Evolutionary conservation across 2,888 invertebrate genomes (phyloP), one percentile per base, ranked within the genome.

Genomic region (Drosophila fulvimacula): DNA sequence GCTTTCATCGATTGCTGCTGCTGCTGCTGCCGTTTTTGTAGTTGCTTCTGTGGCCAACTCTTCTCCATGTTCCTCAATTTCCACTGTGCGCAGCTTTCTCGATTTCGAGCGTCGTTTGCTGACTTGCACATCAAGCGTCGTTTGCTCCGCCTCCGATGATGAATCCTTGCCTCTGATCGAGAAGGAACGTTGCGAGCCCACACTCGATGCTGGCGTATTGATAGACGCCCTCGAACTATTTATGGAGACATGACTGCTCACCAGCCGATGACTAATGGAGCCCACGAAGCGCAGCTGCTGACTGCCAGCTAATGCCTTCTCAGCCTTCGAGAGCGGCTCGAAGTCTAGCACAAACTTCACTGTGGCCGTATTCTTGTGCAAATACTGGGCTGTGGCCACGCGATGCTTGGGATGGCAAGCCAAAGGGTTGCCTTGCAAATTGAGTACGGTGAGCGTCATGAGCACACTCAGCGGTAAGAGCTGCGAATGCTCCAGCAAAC

Each of bases 341-440:
- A 92, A 92, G 87, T 95, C 94, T 38, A 95, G 89, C 48, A 94
- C 89, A 89, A 95, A 95, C 91, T 94, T 93, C 5, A 92, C 93
- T 32, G 93, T 93, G 10, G 93, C 92, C 15, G 94, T 93, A 73
- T 94, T 94, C 65, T 93, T 93, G 87, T 95, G 94, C 49, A 95
- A 91, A 91, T 94, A 94, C 77, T 93, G 93, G 3, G 94, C 93
- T 0, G 94, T 93, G 1, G 93, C 91, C 62, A 92, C 79, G 39
- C 95, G 93, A 89, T 95, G 95, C 44, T 94, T 93, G 1, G 94
- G 93, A 91, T 95, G 94, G 89, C 93, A 95, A 59, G 93, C 93
- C 19, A 95, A 82, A 0, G 95, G 95, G 93, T 95, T 95, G 6
- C 94, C 94, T 72, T 93, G 93, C 15, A 95, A 91, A 77, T 93